These are phyloP conservation scores for Ellobius talpinus DNA, from an alignment of 2,113 vertebrate species.

Conservation along the genomic window DNA sequence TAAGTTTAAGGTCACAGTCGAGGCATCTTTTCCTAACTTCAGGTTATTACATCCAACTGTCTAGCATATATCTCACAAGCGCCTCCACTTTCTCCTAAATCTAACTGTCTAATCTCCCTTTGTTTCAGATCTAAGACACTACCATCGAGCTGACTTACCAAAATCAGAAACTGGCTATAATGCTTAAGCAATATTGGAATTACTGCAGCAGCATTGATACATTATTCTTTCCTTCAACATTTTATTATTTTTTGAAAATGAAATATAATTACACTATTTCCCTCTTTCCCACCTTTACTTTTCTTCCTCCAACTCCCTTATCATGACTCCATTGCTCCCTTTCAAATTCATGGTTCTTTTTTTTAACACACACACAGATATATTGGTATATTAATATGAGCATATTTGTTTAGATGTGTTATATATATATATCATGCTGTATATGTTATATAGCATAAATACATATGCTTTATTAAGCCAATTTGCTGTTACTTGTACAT, in stretches of 20 bases:
- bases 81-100: not conserved
- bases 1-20: constrained; percentile 47
- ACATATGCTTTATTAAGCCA: not conserved
- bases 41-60: constrained; percentile 10
- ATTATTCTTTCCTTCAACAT: not conserved
- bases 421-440: not conserved
- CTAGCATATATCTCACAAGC: constrained; percentile 4
- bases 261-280: not conserved
- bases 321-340: not conserved
- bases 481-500: not conserved
- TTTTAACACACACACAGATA: not conserved
- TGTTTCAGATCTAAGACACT: not conserved
- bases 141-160: not conserved
- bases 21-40: constrained; percentile 8
- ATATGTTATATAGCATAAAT: not conserved
- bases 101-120: not conserved
- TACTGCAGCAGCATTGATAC: not conserved
- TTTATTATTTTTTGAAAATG: not conserved
- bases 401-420: not conserved
- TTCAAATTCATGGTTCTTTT: not conserved
- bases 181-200: constrained; percentile 9
- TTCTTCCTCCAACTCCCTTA: not conserved
- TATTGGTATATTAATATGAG: not conserved
- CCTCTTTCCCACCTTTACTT: not conserved
- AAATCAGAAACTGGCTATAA: constrained; percentile 23